Base-by-base conservation (phyloP, 1,140 invertebrate genomes). In the Dufourea novaeangliae region DNA sequence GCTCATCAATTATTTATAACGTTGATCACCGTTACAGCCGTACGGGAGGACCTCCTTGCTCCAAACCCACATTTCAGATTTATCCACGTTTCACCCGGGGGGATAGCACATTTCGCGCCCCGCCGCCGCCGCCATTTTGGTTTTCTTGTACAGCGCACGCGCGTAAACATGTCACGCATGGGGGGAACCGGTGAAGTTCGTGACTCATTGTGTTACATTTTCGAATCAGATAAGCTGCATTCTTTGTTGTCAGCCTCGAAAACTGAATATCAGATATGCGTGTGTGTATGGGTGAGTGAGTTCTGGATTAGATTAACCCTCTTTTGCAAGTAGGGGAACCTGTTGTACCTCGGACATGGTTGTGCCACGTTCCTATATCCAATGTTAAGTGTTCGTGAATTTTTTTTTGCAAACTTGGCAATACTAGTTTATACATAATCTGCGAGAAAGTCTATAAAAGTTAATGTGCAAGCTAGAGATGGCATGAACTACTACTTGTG, bases 1-100 rank as follows among this genome's bases (percentile, higher is more conserved):
- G 12, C 78, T 84, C 78, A 85, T 85, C 73, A 85, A 85, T 85
- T 84, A 85, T 85, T 85, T 85, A 85, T 85, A 72, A 64, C 29
- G 63, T n/a, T n/a, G 44, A 84, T 83, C 72, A 62, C 66, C 77
- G 82, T 76, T 84, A 75, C 67, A 59, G 34, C 10, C 66, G 34
- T n/a, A 52, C 61, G 17, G 44, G 59, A 37, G 77, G 62, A 64
- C 57, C 72, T 73, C 57, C 81, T 77, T 72, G 68, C 64, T 70
- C 52, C 46, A 52, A 85, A 84, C 70, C 72, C 64, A 73, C 71
- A 68, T 84, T 84, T 80, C 27, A 56, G 78, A 84, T 84, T 84
- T 68, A 72, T 80, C 52, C 81, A 44, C 7, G 41, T 59, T 59
- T 39, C 25, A 44, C 22, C 50, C n/a, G n/a, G n/a, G 17, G 3